Evolutionary conservation across 2,888 invertebrate genomes (phyloP).

Genomic region (Creontiades dilutus): DNA sequence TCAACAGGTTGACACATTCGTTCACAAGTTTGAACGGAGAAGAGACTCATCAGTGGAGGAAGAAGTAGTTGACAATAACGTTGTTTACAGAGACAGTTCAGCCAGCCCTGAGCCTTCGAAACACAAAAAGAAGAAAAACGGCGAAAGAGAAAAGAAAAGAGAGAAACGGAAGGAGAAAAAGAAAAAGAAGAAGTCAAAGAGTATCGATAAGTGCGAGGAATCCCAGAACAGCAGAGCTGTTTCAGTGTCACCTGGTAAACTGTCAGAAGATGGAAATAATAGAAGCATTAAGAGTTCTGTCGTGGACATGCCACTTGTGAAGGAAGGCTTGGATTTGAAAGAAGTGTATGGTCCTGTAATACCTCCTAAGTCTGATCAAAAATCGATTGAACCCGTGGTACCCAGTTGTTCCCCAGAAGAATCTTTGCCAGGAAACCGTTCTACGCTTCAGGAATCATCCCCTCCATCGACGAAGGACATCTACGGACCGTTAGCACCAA

Average conservation of each 20-base stretch:
- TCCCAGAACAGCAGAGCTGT: background rate
- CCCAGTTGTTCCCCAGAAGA: constrained; percentile 52
- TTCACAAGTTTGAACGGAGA: constrained; percentile 53
- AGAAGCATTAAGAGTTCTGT: background rate
- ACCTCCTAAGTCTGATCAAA: constrained; percentile 32
- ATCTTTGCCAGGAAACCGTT: constrained; percentile 59
- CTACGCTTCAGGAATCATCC: background rate
- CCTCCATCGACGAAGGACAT: constrained; percentile 1
- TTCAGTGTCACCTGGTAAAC: background rate
- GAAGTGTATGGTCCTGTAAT: constrained; percentile 66
- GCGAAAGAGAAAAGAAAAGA: constrained; percentile 57
- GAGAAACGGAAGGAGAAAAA: constrained; percentile 58
- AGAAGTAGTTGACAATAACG: constrained; percentile 51
- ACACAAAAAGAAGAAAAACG: constrained; percentile 56
- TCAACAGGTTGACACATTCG: constrained; percentile 59
- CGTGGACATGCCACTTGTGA: background rate
- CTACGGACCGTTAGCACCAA: constrained; percentile 44
- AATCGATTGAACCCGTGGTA: background rate
- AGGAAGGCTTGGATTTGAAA: background rate
- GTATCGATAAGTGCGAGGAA: background rate
- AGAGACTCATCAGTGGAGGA: constrained; percentile 59
- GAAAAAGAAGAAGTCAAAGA: constrained; percentile 50
- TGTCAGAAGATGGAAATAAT: background rate
- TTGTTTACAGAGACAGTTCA: constrained; percentile 49
- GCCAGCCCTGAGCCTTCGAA: constrained; percentile 58